Percentiles rank a stretch among this genome's conserved stretches.
Evolutionary conservation across 2,888 invertebrate species (phyloP).

Genomic region (Pyrocoelia pectoralis): DNA sequence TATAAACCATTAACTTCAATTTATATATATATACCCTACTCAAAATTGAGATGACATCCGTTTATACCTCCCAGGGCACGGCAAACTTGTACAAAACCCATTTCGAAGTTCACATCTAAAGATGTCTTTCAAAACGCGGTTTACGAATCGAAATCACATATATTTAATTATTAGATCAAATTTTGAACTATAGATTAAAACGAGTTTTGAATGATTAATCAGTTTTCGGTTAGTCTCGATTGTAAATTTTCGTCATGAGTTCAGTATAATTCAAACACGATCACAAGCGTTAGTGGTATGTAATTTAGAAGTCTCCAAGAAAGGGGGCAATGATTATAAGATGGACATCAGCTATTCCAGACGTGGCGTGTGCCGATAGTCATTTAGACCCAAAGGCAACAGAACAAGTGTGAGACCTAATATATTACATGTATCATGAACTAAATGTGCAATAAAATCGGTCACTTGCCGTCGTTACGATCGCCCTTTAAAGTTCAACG

Average conservation of each 20-base stretch:
- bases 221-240: not conserved
- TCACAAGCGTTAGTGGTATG: slow-evolving; percentile 3
- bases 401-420: slow-evolving; percentile 25
- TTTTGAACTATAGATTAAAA: not conserved
- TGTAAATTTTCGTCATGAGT: not conserved
- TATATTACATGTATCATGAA: slow-evolving; percentile 30
- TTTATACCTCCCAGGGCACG: slow-evolving; percentile 7
- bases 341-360: slow-evolving; percentile 27
- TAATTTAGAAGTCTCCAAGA: slow-evolving; percentile 4
- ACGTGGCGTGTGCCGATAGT: slow-evolving; percentile 26
- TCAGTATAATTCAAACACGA: not conserved
- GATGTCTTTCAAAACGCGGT: not conserved
- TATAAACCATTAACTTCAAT: not conserved
- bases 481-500: slow-evolving; percentile 25
- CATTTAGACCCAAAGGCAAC: slow-evolving; percentile 24
- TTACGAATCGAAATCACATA: not conserved
- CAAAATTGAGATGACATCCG: slow-evolving; percentile 2
- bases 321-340: slow-evolving; percentile 21
- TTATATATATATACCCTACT: not conserved
- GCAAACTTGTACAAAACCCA: slow-evolving; percentile 1
- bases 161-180: not conserved
- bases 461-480: slow-evolving; percentile 30
- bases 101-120: not conserved
- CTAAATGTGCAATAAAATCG: slow-evolving; percentile 32
- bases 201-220: not conserved